Base-by-base conservation (phyloP, 2,113 vertebrate species). In the Columba janthina region DNA sequence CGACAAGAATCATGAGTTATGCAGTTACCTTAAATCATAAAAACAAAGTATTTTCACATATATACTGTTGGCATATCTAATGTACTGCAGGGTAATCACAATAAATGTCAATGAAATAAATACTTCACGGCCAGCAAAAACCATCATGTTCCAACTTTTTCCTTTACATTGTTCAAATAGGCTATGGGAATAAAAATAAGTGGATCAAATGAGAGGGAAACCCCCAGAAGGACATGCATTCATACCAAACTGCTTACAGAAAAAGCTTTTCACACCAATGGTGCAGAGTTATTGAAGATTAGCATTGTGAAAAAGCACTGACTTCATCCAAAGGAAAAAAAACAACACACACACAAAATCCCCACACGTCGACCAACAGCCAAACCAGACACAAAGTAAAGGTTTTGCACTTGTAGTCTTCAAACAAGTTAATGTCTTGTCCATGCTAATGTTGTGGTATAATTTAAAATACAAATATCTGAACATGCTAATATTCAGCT, bases 111-210 rank as follows among this genome's bases (percentile, higher is more conserved):
- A 58, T 34, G 40, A 83, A 81, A 61, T 78, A 89, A 85, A 81
- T 65, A 75, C 28, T 69, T 64, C 21, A 44, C 10, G 19, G 34
- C 13, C 85, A 86, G 18, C 15, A 92, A 87, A 42, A 38, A 66
- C 51, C 53, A 84, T 3, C 46, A 2, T 56, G 9, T 46, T 84
- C 8, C 15, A 25, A 1, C 57, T 31, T 69, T 54, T 89, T 32
- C 31, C 28, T 62, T 75, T 62, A 32, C 22, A 29, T 46, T 36
- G 29, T 94, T 90, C 42, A 79, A 12, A 76, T 51, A 74, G 20
- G 15, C 22, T 78, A 40, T 89, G 28, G 21, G 20, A 97, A 95
- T 94, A 75, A 91, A 94, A 86, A 50, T 28, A 92, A 80, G 61
- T 34, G n/a, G 32, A 85, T 76, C 5, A 75, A 94, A 75, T 73